A percentile compares a stretch with the other conserved stretches of the same genome.
Evolutionary conservation across 2,888 invertebrate species (phyloP).

Genomic region (Lasiommata megera): DNA sequence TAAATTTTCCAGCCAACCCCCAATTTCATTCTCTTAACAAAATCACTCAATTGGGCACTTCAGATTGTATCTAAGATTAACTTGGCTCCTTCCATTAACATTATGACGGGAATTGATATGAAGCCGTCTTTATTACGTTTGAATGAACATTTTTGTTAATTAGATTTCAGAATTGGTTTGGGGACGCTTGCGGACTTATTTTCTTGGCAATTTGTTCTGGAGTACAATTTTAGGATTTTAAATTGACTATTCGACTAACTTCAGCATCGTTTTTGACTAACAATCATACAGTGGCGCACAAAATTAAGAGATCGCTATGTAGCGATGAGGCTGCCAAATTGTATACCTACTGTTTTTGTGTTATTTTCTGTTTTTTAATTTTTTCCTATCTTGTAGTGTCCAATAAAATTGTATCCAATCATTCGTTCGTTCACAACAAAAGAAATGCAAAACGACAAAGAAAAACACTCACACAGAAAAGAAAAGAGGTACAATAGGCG

Average conservation of each 20-base stretch:
- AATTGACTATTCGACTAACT: not conserved
- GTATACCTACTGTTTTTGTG: no score
- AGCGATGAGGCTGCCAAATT: no score
- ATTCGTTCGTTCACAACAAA: no score
- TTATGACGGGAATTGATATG: slow-evolving; percentile 36
- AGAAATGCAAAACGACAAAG: no score
- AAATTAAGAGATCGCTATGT: no score
- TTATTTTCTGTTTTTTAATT: no score
- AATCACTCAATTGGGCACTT: slow-evolving; percentile 70
- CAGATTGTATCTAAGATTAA: slow-evolving; percentile 56
- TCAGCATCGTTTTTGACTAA: no score
- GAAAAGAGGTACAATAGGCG: no score
- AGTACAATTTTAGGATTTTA: not conserved
- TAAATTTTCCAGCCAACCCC: slow-evolving; percentile 32
- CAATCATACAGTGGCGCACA: no score
- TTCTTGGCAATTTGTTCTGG: not conserved
- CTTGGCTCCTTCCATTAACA: slow-evolving; percentile 58
- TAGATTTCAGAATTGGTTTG: not conserved
- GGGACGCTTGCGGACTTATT: not conserved
- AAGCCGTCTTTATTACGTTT: slow-evolving; percentile 18
- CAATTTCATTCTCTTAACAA: slow-evolving; percentile 56
- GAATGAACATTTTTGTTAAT: slow-evolving; percentile 18
- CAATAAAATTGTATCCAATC: no score
- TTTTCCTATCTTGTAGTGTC: no score
- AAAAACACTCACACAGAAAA: no score